Percentiles rank a stretch among this genome's conserved stretches.
These are phyloP conservation scores for Pterophyllum scalare DNA, from an alignment of 2,113 vertebrate genomes.

Conservation along the genomic window DNA sequence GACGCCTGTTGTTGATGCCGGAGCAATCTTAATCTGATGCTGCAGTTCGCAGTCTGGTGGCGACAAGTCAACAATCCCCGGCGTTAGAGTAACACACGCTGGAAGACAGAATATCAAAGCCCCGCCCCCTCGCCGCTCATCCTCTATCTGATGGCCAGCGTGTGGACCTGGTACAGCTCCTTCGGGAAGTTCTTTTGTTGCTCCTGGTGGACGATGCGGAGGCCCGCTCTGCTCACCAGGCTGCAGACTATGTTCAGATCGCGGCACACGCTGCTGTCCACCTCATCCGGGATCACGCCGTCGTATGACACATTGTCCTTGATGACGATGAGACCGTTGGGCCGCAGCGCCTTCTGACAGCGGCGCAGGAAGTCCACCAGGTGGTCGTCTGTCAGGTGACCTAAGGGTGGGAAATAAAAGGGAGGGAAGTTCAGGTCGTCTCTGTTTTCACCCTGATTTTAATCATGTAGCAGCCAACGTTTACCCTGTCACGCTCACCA, in stretches of 20 bases:
- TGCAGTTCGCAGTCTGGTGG: background rate
- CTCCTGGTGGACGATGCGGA: slow-evolving; percentile 87
- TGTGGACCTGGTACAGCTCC: slow-evolving; percentile 96
- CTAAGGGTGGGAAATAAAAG: slow-evolving; percentile 60
- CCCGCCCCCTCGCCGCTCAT: background rate
- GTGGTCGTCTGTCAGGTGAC: slow-evolving; percentile 92
- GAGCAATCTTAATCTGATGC: background rate
- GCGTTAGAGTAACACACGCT: background rate
- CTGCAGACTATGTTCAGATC: slow-evolving; percentile 84
- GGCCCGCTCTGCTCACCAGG: slow-evolving; percentile 85
- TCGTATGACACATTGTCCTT: slow-evolving; percentile 98
- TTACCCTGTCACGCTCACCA: slow-evolving; percentile 79
- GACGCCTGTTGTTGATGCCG: background rate
- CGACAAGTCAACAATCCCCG: background rate
- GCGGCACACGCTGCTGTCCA: slow-evolving; percentile 97
- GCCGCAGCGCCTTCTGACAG: slow-evolving; percentile 85
- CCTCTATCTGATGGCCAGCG: slow-evolving; percentile 90
- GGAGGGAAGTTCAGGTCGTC: background rate
- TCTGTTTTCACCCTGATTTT: background rate
- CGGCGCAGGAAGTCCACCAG: slow-evolving; percentile 90
- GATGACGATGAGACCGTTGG: slow-evolving; percentile 90
- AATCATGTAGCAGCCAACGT: too few species aligned
- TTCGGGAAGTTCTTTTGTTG: slow-evolving; percentile 93
- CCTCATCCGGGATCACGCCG: slow-evolving; percentile 92
- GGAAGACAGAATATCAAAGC: background rate